A percentile compares a stretch with the other conserved stretches of the same genome.
phyloP scores from a whole-genome alignment of 2,888 invertebrate genomes.

The Pristionchus arcanus region DNA sequence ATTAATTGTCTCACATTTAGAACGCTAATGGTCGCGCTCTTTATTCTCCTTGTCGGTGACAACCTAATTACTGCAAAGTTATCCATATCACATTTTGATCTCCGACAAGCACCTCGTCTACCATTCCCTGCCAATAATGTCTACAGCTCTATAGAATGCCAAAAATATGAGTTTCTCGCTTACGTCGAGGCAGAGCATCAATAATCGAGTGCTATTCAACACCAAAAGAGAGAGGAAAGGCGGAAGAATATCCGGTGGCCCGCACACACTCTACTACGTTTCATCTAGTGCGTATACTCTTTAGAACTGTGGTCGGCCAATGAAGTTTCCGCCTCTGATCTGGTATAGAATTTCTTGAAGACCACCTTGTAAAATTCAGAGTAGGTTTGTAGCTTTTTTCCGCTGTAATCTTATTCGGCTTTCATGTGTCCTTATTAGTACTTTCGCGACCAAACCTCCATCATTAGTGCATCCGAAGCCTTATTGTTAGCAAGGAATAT shows the following conservation, averaged over 20 bases:
- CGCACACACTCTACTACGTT: background rate
- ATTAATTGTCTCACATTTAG: too few relatives aligned
- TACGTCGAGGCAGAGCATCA: background rate
- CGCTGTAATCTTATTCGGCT: background rate
- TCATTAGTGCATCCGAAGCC: background rate
- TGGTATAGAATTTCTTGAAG: background rate
- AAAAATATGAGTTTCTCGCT: conserved; percentile 19
- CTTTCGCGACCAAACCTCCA: background rate
- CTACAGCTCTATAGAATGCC: background rate
- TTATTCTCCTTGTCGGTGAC: background rate
- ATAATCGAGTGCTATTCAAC: conserved; percentile 39
- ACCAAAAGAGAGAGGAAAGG: conserved; percentile 1
- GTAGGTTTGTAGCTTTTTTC: background rate
- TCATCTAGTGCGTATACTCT: background rate
- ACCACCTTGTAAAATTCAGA: background rate
- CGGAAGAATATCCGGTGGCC: background rate
- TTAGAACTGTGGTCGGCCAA: background rate
- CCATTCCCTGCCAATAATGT: background rate
- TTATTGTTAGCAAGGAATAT: background rate
- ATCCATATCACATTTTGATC: background rate
- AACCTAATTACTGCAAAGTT: too few relatives aligned
- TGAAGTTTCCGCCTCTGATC: background rate
- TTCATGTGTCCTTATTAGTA: background rate
- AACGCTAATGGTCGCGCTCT: too few relatives aligned
- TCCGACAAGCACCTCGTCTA: background rate